Base-by-base conservation (phyloP, 92 coral and sea anemone genomes). In the Meandrina meandrites region DNA sequence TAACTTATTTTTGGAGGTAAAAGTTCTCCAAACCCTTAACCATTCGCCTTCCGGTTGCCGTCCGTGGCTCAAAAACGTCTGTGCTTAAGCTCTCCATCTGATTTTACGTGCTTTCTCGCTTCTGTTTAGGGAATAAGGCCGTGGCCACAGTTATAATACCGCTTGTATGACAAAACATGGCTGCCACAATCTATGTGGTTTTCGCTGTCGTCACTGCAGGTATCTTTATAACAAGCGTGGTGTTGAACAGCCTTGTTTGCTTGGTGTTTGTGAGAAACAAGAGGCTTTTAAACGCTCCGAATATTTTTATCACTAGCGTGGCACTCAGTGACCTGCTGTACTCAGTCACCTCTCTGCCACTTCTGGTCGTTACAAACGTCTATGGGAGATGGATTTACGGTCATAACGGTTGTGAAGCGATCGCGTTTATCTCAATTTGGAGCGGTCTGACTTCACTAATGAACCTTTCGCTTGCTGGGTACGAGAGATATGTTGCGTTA, bases 321-420 rank as follows among this genome's bases (percentile, higher is more conserved):
- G 80, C 89, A 4, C 42, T 86, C 19, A 53, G 89, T 42, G 89
- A 86, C 47, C 50, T 86, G 27, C 28, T 86, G 0, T 80, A 53
- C 86, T 86, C 70, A 6, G 54, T 86, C 42, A 40, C 80, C 4
- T 68, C 40, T 53, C 36, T 86, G 71, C 84, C 85, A 32, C 79
- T 80, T 21, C 57, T 86, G 32, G 72, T 80, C 9, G 51, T 86
- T 12, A 17, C 89, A 48, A 86, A 86, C 74, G 32, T 67, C 22
- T 21, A 69, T 28, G 89, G 72, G 21, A 57, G 78, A 54, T 86
- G 89, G 89, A 71, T 80, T 36, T 86, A 69, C 27, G 89, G 89
- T 42, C 30, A 50, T 35, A 16, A 27, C 24, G 89, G 85, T 2
- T 86, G 89, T 56, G 62, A 70, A 57, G 77, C 75, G 30, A 79